Evolutionary conservation across 2,113 vertebrate genomes (phyloP).

Genomic region (Emydura subglobosa): DNA sequence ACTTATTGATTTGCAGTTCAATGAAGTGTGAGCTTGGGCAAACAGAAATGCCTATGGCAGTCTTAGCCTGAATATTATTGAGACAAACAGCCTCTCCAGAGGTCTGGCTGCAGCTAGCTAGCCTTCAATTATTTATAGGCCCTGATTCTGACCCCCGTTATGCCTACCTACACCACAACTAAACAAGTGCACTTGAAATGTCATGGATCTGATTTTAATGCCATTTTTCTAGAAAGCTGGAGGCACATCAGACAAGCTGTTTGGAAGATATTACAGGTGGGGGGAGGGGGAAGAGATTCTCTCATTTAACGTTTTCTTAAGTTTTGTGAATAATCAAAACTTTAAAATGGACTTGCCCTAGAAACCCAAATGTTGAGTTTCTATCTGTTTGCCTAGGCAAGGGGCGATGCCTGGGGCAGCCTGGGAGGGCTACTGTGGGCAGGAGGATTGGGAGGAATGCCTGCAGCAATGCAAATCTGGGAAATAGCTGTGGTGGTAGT

Average conservation of each 20-base stretch:
- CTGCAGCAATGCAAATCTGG: not conserved
- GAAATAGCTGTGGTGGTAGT: not conserved
- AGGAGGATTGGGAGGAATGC: not conserved
- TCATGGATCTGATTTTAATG: not conserved
- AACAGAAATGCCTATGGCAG: not conserved
- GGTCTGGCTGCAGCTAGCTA: no score
- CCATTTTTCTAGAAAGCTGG: not conserved
- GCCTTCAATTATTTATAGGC: not conserved
- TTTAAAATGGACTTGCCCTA: fast-evolving
- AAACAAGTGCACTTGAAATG: not conserved
- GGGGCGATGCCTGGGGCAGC: not conserved
- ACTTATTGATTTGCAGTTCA: not conserved
- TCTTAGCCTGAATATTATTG: not conserved
- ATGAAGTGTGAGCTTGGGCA: not conserved
- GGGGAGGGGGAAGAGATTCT: not conserved
- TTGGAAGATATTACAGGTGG: not conserved
- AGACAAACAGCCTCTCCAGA: not conserved
- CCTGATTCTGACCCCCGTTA: not conserved
- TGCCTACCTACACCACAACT: not conserved
- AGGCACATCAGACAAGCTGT: no score
- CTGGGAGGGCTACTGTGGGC: not conserved
- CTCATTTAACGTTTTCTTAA: not conserved
- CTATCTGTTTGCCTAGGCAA: not conserved
- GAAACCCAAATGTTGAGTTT: not conserved
- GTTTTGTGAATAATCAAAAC: not conserved